phyloP scores from a whole-genome alignment of 1,140 invertebrate genomes.

The Pseudomyrmex cubaensis region DNA sequence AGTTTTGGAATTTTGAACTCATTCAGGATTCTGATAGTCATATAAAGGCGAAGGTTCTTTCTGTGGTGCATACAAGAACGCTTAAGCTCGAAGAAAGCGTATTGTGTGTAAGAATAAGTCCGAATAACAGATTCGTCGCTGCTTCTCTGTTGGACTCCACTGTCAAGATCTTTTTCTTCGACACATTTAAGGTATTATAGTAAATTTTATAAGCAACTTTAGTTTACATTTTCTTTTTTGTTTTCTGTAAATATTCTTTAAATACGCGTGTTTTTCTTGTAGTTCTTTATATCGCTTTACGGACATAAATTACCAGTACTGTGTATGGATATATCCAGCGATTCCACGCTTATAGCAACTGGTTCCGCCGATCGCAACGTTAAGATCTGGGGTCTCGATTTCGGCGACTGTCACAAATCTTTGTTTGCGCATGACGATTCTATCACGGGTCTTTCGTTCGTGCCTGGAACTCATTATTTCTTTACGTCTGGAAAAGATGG shows the following conservation, averaged over 20 bases:
- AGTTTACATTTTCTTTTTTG: neutral
- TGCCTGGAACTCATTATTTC: slow-evolving; percentile 96
- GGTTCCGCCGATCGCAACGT: slow-evolving; percentile 98
- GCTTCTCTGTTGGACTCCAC: slow-evolving; percentile 96
- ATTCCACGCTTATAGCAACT: slow-evolving; percentile 95
- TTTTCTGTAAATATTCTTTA: neutral
- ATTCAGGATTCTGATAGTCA: slow-evolving; percentile 88
- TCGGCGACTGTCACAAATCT: slow-evolving; percentile 97
- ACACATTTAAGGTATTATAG: slow-evolving; percentile 93
- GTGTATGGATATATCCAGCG: slow-evolving; percentile 97
- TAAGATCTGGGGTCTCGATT: slow-evolving; percentile 99
- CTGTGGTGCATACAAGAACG: slow-evolving; percentile 92
- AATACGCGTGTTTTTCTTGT: slow-evolving; percentile 73
- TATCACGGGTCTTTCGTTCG: slow-evolving; percentile 94
- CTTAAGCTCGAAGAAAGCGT: slow-evolving; percentile 95
- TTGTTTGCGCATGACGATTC: slow-evolving; percentile 97
- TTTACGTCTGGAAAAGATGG: slow-evolving; percentile 98
- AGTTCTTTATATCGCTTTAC: slow-evolving; percentile 98
- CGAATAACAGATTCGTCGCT: slow-evolving; percentile 95
- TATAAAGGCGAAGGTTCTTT: slow-evolving; percentile 90
- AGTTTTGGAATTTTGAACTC: slow-evolving; percentile 98
- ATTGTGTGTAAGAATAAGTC: slow-evolving; percentile 92
- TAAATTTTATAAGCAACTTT: neutral
- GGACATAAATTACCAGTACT: slow-evolving; percentile 98
- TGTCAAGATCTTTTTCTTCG: slow-evolving; percentile 97